A percentile compares a stretch with the other conserved stretches of the same genome.
These are phyloP conservation scores for Zingel zingel DNA, from an alignment of 2,113 vertebrate genomes.

Conservation along the genomic window DNA sequence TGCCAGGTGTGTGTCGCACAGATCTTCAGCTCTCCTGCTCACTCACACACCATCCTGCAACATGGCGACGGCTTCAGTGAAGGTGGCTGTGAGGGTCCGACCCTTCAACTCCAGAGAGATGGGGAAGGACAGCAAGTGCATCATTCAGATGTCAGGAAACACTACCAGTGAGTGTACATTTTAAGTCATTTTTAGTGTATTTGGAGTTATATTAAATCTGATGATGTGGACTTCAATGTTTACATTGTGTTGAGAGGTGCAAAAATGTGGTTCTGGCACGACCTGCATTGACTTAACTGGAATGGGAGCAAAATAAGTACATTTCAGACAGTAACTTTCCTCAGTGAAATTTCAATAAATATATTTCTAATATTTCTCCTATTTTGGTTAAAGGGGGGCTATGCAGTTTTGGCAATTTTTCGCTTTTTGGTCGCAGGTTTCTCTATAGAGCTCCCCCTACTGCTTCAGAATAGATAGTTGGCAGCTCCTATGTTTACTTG, in stretches of 20 bases:
- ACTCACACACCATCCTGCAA: constrained; percentile 45
- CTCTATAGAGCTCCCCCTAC: too few species aligned
- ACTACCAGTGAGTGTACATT: constrained; percentile 93
- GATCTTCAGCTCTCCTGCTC: constrained; percentile 60
- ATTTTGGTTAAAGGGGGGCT: neutral
- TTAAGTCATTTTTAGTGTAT: neutral
- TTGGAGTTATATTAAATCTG: neutral
- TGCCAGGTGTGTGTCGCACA: constrained; percentile 59
- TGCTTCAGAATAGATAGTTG: too few species aligned
- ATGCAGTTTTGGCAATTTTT: too few species aligned
- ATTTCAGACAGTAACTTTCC: neutral
- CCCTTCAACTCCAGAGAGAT: constrained; percentile 99
- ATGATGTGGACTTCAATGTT: neutral
- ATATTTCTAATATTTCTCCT: neutral
- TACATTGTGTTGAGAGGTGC: neutral
- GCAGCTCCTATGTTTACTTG: too few species aligned
- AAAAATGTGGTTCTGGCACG: neutral
- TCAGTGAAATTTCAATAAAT: neutral
- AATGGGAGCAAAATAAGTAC: neutral
- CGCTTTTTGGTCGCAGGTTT: too few species aligned
- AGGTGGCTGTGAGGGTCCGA: constrained; percentile 97
- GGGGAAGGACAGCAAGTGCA: constrained; percentile 96
- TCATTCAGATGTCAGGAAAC: constrained; percentile 98
- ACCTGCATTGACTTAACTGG: neutral
- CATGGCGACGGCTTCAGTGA: constrained; percentile 96